Evolutionary conservation across 2,888 invertebrate species (phyloP), one percentile per base, ranked within the genome.

Genomic region (Meteorus colon): DNA sequence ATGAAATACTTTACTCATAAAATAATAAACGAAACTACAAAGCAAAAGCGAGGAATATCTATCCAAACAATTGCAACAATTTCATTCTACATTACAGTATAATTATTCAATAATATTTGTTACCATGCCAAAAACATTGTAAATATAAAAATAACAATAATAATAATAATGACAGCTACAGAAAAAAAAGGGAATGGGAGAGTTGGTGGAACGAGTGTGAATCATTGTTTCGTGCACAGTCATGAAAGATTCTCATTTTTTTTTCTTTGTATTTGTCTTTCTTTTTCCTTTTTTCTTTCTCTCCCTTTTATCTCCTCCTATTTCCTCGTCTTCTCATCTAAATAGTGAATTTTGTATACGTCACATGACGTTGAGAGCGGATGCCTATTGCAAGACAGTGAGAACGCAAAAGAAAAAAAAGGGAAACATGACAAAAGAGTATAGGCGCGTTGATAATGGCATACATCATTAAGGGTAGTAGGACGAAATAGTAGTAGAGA

Each of bases 391-490:
- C 55, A 8, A 24, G 55, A 19, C 55, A 19, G 55, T 4, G 19
- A 51, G 19, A n/a, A n/a, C 19, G 55, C 5, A 48, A n/a, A 48
- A 2, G n/a, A 31, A 34, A 63, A 63, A 34, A 34, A 24, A 1
- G 34, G 8, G 8, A 34, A n/a, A 63, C 4, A n/a, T 2, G 14
- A 29, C 31, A 34, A 34, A 73, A 34, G 19, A 45, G 62, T 8
- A 24, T 37, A 10, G 31, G 41, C 37, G 37, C 55, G 55, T 73
- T 63, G 14, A 34, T n/a, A 66, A 51, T 34, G 24, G 66, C 55
- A 51, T 51, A 27, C 55, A 66, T 73, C 66, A 66, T 73, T 66
- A 73, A 73, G 73, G 55, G 73, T 73, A 73, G 73, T 66, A 37
- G 66, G 41, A 48, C 55, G 73, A 66, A 55, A 31, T 60, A 24